Evolutionary conservation across 2,888 invertebrate species (phyloP).

Genomic region (Oeneis ivallda): DNA sequence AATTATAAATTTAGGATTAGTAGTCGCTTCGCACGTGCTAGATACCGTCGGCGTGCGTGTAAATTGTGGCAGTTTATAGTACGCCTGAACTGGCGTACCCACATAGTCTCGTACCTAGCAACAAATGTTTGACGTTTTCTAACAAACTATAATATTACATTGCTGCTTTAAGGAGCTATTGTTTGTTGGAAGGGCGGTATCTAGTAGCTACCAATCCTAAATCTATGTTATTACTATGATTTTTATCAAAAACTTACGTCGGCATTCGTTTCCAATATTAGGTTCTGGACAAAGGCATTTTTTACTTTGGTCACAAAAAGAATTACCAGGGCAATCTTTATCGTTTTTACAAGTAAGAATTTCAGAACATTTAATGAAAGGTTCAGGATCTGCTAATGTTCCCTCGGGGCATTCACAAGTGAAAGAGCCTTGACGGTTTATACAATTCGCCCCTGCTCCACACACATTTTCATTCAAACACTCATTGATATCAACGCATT

Average conservation of each 20-base stretch:
- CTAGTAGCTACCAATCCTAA: no score
- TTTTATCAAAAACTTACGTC: slow-evolving; percentile 84
- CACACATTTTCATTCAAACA: slow-evolving; percentile 87
- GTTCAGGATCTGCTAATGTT: slow-evolving; percentile 91
- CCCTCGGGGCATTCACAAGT: slow-evolving; percentile 91
- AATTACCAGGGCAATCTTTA: slow-evolving; percentile 93
- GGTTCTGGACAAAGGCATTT: slow-evolving; percentile 95
- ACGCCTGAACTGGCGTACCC: no score
- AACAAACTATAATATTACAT: no score
- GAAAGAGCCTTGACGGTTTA: slow-evolving; percentile 89
- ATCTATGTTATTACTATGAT: slow-evolving; percentile 17
- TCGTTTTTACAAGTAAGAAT: slow-evolving; percentile 89
- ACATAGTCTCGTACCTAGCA: no score
- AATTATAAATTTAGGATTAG: no score
- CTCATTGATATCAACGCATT: slow-evolving; percentile 92
- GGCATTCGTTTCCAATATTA: slow-evolving; percentile 94
- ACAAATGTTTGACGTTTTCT: no score
- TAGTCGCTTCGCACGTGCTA: no score
- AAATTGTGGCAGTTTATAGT: no score
- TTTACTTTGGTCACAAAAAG: slow-evolving; percentile 88
- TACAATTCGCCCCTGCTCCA: slow-evolving; percentile 90
- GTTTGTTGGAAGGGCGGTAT: no score
- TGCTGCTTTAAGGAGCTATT: no score
- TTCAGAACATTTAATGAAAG: slow-evolving; percentile 90
- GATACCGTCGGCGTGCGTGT: no score